Evolutionary conservation across 2,113 vertebrate genomes (phyloP), one percentile per base, ranked within the genome.

Genomic region (Bettongia penicillata): DNA sequence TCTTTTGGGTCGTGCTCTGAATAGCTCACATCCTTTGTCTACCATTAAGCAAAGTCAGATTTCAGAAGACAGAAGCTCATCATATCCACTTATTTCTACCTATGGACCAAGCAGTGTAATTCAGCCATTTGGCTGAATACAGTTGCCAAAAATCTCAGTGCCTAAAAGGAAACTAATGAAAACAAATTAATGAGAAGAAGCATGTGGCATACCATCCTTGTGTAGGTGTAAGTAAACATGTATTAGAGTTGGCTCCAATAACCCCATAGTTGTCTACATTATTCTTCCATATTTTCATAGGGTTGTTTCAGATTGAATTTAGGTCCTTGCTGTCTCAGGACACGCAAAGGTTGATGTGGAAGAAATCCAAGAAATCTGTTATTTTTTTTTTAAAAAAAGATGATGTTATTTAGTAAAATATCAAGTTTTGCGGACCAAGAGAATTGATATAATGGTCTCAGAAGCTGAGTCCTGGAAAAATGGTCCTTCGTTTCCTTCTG

Each of bases 1-100:
- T 53, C 97, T 97, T 98, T 93, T 97, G 98, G 98, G 95, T 96
- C 49, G 51, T 94, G 94, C 94, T 98, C 96, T 98, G 98, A 96
- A 94, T 97, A 97, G 93, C 96, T 97, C 94, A 97, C 91, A 95
- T 97, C 95, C 96, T 97, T 89, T 96, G 97, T 94, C 97, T 97
- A 93, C 96, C 49, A 0, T 94, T 95, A 93, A 93, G 92, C 95
- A 94, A 96, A 24, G 43, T 95, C 97, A 97, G 93, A 93, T 98
- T 96, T 95, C 95, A 94, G 97, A 98, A 98, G 95, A 94, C 2
- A 50, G 97, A 97, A 98, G 96, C 91, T 98, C 97, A 51, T 95
- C 93, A 84, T 96, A 93, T 50, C 94, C 91, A 92, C 84, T 53
- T 90, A 3, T 93, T 96, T 90, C 95, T 95, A 89, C 96, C 96